Evolutionary conservation across 2,797 vertebrate species (phyloP).

Genomic region (Lagorchestes hirsutus): DNA sequence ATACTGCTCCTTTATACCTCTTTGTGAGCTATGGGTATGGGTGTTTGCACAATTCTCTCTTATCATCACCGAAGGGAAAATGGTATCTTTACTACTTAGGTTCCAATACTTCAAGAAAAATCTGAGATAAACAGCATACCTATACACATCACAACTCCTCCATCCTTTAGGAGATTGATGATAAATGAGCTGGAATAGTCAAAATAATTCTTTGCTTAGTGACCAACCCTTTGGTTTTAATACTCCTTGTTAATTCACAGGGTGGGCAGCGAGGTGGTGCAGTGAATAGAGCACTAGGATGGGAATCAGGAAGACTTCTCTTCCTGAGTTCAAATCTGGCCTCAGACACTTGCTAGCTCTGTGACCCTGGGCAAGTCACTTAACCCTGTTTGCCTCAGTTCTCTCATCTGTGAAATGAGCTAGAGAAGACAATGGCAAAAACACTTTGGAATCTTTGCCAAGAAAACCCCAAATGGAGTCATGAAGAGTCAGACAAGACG

Average conservation of each 20-base stretch:
- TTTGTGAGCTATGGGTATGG: not conserved
- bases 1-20: not conserved
- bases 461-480: not conserved
- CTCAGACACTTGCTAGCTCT: not conserved
- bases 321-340: not conserved
- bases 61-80: not conserved
- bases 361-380: not conserved
- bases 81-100: not conserved
- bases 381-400: not conserved
- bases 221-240: not conserved
- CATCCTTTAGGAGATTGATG: not conserved
- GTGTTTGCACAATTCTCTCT: not conserved
- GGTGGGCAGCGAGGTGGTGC: not conserved
- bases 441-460: not conserved
- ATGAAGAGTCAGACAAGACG: not conserved
- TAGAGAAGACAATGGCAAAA: not conserved
- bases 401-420: not conserved
- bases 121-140: not conserved
- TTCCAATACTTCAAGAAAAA: not conserved
- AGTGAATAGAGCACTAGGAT: not conserved
- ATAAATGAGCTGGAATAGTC: not conserved
- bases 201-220: not conserved
- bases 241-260: not conserved
- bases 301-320: not conserved
- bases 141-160: not conserved